phyloP scores from a whole-genome alignment of 1,140 invertebrate species.

The Tachypleus tridentatus region DNA sequence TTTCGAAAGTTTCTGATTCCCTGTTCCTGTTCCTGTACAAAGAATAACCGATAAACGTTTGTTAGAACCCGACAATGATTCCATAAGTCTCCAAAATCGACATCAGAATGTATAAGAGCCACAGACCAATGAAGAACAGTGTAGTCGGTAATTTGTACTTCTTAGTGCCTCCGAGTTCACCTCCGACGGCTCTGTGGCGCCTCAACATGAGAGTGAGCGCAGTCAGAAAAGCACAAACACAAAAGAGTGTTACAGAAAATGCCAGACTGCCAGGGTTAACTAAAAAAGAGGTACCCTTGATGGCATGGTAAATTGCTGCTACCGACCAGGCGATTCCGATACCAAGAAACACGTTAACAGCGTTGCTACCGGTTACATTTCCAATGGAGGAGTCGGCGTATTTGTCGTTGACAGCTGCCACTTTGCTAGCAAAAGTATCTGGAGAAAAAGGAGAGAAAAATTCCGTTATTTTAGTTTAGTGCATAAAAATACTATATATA shows the following conservation, averaged over 20 bases:
- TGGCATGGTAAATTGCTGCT: slow-evolving; percentile 31
- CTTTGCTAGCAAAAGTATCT: slow-evolving; percentile 97
- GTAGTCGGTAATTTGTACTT: slow-evolving; percentile 60
- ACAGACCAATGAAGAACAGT: slow-evolving; percentile 65
- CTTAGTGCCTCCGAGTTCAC: slow-evolving; percentile 81
- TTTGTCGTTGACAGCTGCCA: slow-evolving; percentile 91
- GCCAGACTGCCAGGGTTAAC: slow-evolving; percentile 42
- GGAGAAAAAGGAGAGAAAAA: slow-evolving; percentile 12
- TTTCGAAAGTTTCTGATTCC: too few species aligned
- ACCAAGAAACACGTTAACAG: slow-evolving; percentile 77
- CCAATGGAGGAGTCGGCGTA: slow-evolving; percentile 95
- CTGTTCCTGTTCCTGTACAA: too few species aligned
- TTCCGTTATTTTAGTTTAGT: too few species aligned
- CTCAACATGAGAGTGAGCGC: slow-evolving; percentile 58
- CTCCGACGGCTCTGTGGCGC: slow-evolving; percentile 61
- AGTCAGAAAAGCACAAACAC: slow-evolving; percentile 36
- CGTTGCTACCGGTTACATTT: slow-evolving; percentile 97
- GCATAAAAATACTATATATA: too few species aligned
- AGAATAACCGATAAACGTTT: too few species aligned
- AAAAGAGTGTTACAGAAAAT: slow-evolving; percentile 45
- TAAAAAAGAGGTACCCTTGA: slow-evolving; percentile 30
- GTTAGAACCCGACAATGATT: slow-evolving; percentile 31
- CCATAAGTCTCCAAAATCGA: slow-evolving; percentile 86
- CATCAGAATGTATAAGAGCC: slow-evolving; percentile 82
- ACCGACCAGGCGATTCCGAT: slow-evolving; percentile 40